These are phyloP conservation scores for Phoebastria nigripes DNA, from an alignment of 2,797 vertebrate species.

Conservation along the genomic window DNA sequence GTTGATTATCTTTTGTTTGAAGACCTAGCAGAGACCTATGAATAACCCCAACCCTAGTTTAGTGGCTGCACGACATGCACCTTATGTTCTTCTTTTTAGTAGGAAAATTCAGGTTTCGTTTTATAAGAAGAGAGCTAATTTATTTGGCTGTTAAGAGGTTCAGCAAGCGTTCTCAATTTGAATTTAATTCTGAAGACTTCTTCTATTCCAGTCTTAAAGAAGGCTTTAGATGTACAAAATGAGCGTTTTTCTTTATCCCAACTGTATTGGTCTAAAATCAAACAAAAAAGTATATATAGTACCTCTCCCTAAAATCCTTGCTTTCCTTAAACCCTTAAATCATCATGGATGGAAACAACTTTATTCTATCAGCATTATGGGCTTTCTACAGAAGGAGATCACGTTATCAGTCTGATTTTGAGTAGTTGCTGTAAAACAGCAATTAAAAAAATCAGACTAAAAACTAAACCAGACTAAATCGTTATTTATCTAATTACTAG, in stretches of 20 bases:
- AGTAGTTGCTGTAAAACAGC: not conserved
- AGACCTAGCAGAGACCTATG: not conserved
- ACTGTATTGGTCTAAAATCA: not conserved
- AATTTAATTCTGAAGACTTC: not conserved
- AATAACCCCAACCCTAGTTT: not conserved
- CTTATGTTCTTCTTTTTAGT: not conserved
- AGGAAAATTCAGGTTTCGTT: not conserved
- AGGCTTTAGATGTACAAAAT: not conserved
- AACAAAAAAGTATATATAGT: not conserved
- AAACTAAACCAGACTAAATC: not conserved
- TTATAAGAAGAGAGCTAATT: not conserved
- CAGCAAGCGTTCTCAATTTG: not conserved
- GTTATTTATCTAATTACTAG: not conserved
- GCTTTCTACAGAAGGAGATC: not conserved
- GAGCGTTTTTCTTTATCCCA: not conserved
- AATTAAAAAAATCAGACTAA: too few species aligned
- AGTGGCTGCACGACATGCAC: not conserved
- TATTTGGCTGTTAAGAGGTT: not conserved
- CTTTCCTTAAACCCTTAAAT: not conserved
- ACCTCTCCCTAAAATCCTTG: not conserved
- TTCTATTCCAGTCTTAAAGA: not conserved
- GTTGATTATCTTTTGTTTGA: not conserved
- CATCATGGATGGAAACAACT: not conserved
- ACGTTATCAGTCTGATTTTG: not conserved
- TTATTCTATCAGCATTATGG: not conserved